Evolutionary conservation across 2,888 invertebrate genomes (phyloP).

Genomic region (Machimus rusticus): DNA sequence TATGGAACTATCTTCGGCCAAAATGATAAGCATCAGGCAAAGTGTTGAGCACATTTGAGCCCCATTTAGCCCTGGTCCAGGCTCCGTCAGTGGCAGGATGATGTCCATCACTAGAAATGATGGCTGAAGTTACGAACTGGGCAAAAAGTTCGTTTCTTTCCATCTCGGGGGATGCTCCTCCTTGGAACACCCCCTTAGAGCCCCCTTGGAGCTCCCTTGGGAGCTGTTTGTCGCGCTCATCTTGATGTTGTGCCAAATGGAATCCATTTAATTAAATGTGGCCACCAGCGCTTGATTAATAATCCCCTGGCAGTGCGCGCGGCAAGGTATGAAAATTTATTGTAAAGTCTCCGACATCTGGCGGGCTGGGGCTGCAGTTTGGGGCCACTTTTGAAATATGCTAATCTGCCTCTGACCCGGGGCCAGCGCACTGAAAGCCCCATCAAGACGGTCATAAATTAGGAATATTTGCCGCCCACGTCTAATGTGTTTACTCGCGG

Average conservation of each 20-base stretch:
- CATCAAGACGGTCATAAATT: neutral
- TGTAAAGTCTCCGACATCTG: neutral
- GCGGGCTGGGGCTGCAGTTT: neutral
- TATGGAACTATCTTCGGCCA: neutral
- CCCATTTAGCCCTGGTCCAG: neutral
- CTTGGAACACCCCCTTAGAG: neutral
- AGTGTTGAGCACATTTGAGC: neutral
- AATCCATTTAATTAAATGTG: constrained; percentile 12
- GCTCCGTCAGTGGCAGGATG: neutral
- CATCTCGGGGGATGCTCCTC: neutral
- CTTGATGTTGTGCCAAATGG: neutral
- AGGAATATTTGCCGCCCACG: neutral
- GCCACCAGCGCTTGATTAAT: neutral
- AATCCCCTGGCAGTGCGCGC: neutral
- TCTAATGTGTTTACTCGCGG: neutral
- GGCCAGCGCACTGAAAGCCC: neutral
- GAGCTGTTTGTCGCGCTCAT: neutral
- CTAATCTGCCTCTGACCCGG: neutral
- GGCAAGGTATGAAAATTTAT: neutral
- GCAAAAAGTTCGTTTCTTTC: neutral
- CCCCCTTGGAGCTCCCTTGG: neutral
- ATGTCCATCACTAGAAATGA: neutral
- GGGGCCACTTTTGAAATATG: neutral
- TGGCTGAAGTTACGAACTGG: neutral
- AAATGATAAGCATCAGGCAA: neutral